Conservation (phyloP, 30 jellyfish, hydroid and myxozoan genomes). For the Aurelia coerulea region DNA sequence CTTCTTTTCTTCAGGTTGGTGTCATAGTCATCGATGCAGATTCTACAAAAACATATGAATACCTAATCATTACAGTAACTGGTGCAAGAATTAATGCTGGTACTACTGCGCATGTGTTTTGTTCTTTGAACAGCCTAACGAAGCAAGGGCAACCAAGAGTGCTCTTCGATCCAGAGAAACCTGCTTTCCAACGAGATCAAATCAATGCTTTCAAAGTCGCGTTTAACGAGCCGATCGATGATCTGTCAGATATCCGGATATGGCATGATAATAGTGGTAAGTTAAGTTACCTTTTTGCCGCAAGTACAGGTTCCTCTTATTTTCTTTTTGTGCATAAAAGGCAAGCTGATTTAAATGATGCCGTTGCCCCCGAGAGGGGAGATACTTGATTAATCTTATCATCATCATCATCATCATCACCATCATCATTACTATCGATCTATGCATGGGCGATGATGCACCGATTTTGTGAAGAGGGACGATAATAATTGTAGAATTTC, state of each 20-base stretch:
- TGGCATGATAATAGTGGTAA: conserved; percentile 81
- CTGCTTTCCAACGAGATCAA: conserved; percentile 42
- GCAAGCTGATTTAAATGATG: too few relatives aligned
- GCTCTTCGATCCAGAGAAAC: conserved; percentile 51
- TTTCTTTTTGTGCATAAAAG: too few relatives aligned
- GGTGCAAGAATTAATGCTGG: conserved; percentile 83
- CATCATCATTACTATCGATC: too few relatives aligned
- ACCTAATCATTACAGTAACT: conserved; percentile 58
- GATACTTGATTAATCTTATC: too few relatives aligned
- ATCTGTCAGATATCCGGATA: conserved; percentile 48
- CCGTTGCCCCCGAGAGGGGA: too few relatives aligned
- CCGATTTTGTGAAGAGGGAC: too few relatives aligned
- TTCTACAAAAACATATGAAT: conserved; percentile 38
- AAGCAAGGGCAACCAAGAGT: conserved; percentile 40
- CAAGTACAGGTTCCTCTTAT: too few relatives aligned
- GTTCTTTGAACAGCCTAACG: conserved; percentile 29
- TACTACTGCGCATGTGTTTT: conserved; percentile 79
- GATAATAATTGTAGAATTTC: too few relatives aligned
- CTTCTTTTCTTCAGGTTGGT: conserved; percentile 23
- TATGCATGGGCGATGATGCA: too few relatives aligned
- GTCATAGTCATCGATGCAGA: conserved; percentile 45
- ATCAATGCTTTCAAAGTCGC: conserved; percentile 58
- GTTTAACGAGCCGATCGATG: conserved; percentile 37
- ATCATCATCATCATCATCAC: too few relatives aligned
- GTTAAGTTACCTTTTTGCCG: neutral